Percentiles rank a stretch among this genome's conserved stretches.
Conservation (phyloP, 2,113 vertebrate species). For the Phalacrocorax carbo region DNA sequence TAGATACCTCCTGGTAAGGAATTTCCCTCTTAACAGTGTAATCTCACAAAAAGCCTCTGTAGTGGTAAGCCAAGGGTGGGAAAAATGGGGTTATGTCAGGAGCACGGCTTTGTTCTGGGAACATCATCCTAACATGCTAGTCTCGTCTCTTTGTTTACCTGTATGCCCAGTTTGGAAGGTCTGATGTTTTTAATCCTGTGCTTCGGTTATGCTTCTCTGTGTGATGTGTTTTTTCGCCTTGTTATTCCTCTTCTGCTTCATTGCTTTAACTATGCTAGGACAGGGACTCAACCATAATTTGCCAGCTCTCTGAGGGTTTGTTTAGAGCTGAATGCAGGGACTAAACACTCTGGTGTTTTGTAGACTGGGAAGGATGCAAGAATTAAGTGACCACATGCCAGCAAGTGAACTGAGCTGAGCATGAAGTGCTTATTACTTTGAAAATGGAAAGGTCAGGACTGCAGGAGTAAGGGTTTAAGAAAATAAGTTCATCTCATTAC, state of each 20-base stretch:
- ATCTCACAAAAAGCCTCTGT: background rate
- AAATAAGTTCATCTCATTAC: constrained; percentile 31
- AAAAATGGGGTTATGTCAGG: background rate
- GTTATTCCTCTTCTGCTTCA: background rate
- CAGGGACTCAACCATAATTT: background rate
- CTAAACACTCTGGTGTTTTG: background rate
- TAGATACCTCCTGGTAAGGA: background rate
- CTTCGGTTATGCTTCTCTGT: background rate
- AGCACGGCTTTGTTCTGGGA: background rate
- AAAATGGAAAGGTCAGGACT: constrained; percentile 37
- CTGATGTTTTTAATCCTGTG: background rate
- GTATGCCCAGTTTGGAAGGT: background rate
- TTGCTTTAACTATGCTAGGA: background rate
- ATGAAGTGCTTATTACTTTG: constrained; percentile 45
- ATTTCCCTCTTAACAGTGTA: background rate
- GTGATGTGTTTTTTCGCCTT: background rate
- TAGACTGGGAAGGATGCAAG: background rate
- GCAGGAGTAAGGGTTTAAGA: constrained; percentile 1
- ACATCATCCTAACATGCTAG: background rate
- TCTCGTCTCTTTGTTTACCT: background rate
- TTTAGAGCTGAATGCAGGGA: background rate
- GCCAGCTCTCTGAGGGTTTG: background rate
- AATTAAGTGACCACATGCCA: constrained; percentile 14
- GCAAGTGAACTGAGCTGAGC: constrained; percentile 2
- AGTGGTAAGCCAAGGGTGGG: background rate